Conservation (phyloP, 2,888 invertebrate genomes). For the Synergus laeviventris region DNA sequence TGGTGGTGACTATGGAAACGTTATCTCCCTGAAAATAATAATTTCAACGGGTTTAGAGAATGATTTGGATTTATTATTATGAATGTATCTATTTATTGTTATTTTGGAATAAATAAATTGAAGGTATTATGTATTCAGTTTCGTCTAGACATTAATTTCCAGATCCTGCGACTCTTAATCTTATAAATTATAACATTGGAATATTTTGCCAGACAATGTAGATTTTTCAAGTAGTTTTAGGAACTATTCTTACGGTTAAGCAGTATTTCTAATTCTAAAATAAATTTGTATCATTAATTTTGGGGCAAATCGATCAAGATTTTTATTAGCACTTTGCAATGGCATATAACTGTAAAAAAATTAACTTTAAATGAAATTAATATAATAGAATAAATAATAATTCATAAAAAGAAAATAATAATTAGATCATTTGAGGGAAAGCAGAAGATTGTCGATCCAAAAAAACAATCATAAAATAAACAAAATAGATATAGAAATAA, state of each 20-base stretch:
- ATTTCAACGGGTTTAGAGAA: not conserved
- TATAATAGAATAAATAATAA: not conserved
- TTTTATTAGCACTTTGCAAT: too few species aligned
- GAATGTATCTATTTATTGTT: not conserved
- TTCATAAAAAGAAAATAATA: not conserved
- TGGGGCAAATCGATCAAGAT: not conserved
- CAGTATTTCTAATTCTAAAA: too few species aligned
- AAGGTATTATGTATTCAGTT: not conserved
- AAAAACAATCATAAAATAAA: not conserved
- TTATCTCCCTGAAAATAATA: conserved; percentile 3
- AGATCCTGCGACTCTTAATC: not conserved
- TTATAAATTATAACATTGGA: not conserved
- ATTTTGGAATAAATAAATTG: not conserved
- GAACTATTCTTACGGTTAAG: too few species aligned
- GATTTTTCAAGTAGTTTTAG: too few species aligned
- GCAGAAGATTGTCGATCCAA: not conserved
- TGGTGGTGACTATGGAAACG: conserved; percentile 41
- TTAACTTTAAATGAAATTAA: too few species aligned
- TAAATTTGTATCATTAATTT: not conserved
- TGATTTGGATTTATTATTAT: not conserved
- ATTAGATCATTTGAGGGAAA: not conserved
- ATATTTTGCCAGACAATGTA: not conserved
- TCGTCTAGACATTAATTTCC: not conserved
- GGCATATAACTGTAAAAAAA: too few species aligned
- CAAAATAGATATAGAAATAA: not conserved